A percentile compares a stretch with the other conserved stretches of the same genome.
These are phyloP conservation scores for Hoplodrina ambigua DNA, from an alignment of 2,888 invertebrate genomes.

Conservation along the genomic window DNA sequence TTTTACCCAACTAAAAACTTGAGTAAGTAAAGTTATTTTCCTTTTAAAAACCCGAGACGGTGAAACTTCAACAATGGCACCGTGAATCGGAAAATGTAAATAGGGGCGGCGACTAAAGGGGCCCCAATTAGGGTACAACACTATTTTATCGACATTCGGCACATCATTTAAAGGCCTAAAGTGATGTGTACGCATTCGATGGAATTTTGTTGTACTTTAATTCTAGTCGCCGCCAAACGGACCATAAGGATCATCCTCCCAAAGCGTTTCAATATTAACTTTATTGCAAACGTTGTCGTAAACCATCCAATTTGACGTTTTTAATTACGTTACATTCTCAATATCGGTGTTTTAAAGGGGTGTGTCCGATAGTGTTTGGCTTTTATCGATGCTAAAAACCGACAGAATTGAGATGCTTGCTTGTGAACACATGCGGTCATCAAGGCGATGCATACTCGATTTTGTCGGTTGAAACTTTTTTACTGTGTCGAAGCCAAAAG, in stretches of 20 bases:
- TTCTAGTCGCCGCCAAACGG: conserved; percentile 82
- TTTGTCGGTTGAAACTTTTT: conserved; percentile 78
- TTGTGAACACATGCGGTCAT: conserved; percentile 56
- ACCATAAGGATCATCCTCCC: conserved; percentile 83
- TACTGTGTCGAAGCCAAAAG: conserved; percentile 84
- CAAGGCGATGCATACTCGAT: conserved; percentile 71
- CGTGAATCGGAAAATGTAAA: conserved; percentile 71
- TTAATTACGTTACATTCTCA: conserved; percentile 77
- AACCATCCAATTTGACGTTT: conserved; percentile 78
- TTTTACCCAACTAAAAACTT: conserved; percentile 65
- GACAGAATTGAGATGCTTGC: conserved; percentile 71
- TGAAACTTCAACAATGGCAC: conserved; percentile 77
- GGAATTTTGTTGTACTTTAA: conserved; percentile 82
- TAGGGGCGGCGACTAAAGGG: conserved; percentile 85
- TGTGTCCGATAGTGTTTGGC: conserved; percentile 88
- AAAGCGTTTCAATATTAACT: conserved; percentile 66
- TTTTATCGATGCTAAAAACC: conserved; percentile 75
- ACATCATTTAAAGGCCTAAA: conserved; percentile 89
- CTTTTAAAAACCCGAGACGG: conserved; percentile 31
- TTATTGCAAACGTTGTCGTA: conserved; percentile 75
- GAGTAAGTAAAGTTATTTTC: conserved; percentile 32
- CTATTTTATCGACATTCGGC: conserved; percentile 82
- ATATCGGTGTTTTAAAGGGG: conserved; percentile 77
- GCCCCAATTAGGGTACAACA: conserved; percentile 83
- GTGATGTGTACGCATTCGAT: conserved; percentile 84